Evolutionary conservation across 2,888 invertebrate genomes (phyloP).

Genomic region (Aleiodes leptofemur): DNA sequence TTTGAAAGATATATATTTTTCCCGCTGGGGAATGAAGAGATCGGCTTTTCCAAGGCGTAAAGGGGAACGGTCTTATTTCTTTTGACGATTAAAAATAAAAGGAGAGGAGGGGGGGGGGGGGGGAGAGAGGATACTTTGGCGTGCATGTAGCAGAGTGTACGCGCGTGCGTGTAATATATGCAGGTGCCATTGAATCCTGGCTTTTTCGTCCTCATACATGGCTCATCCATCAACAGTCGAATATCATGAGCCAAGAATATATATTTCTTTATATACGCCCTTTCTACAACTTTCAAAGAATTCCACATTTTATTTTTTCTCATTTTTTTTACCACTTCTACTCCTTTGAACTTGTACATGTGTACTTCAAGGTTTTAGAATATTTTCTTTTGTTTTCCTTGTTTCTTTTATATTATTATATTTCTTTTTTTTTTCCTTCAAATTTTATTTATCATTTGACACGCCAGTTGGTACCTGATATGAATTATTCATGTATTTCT

Average conservation of each 20-base stretch:
- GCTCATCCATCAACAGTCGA: conserved; percentile 66
- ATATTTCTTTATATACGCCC: conserved; percentile 47
- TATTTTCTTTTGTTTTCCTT: conserved; percentile 32
- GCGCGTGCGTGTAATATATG: conserved; percentile 55
- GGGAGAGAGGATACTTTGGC: neutral
- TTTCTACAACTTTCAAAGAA: conserved; percentile 47
- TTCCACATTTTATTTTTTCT: conserved; percentile 42
- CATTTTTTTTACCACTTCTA: conserved; percentile 13
- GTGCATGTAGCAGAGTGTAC: conserved; percentile 23
- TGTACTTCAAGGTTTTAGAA: conserved; percentile 34
- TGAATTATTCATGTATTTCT: conserved; percentile 31
- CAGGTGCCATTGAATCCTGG: conserved; percentile 57
- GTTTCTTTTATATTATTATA: neutral
- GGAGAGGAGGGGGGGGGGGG: neutral
- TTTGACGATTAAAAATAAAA: neutral
- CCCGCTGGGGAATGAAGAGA: conserved; percentile 1
- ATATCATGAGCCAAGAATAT: conserved; percentile 46
- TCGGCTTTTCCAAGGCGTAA: conserved; percentile 27
- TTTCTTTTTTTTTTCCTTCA: neutral
- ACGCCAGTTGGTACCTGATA: conserved; percentile 29
- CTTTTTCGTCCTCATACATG: conserved; percentile 50
- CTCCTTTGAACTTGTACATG: conserved; percentile 37
- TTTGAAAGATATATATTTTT: conserved; percentile 14
- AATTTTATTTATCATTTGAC: conserved; percentile 22
- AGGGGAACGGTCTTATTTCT: conserved; percentile 28